Conservation (phyloP, 2,888 invertebrate genomes). For the Pantelozetes paolii region DNA sequence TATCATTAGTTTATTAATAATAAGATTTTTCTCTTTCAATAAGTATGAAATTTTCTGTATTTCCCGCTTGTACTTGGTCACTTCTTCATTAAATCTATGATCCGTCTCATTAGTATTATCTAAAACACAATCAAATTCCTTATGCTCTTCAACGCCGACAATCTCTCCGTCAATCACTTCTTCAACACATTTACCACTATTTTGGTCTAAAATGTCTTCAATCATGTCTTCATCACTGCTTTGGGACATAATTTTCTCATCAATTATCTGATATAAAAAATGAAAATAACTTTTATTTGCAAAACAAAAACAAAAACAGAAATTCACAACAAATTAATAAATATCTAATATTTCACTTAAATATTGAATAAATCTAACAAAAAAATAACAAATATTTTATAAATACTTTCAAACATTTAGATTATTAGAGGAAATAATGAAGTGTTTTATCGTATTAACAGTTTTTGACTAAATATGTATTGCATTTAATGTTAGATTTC, state of each 20-base stretch:
- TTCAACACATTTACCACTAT: not conserved
- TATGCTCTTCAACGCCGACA: not conserved
- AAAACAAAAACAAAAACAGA: too few relatives aligned
- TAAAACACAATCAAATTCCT: not conserved
- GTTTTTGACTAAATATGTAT: too few relatives aligned
- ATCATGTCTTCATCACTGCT: not conserved
- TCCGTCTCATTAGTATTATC: not conserved
- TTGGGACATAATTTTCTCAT: constrained; percentile 2
- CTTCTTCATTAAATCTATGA: not conserved
- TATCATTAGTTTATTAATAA: constrained; percentile 7
- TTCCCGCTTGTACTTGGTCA: not conserved
- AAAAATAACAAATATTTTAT: too few relatives aligned
- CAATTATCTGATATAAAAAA: not conserved
- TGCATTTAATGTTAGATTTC: too few relatives aligned
- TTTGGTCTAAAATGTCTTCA: not conserved
- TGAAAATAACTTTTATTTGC: too few relatives aligned
- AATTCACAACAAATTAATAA: too few relatives aligned
- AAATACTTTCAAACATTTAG: too few relatives aligned
- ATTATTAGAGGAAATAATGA: too few relatives aligned
- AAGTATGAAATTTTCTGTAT: constrained; percentile 2
- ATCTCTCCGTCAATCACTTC: not conserved
- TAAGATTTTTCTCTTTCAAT: constrained; percentile 8
- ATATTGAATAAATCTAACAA: too few relatives aligned
- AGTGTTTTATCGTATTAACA: too few relatives aligned
- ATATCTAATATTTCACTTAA: too few relatives aligned